Conservation (phyloP, 2,888 invertebrate genomes). For the Carterocephalus palaemon region DNA sequence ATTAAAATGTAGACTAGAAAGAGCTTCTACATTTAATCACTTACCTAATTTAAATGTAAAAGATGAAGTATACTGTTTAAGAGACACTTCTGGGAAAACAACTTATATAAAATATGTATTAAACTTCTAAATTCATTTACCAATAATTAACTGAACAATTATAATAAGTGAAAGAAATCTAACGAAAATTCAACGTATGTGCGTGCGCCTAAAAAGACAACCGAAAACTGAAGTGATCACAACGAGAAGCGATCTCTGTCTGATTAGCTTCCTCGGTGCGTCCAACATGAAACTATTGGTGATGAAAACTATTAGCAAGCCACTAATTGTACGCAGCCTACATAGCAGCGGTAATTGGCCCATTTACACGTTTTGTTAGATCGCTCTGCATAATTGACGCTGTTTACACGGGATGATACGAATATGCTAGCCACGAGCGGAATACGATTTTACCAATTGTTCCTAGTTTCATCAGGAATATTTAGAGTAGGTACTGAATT, state of each 20-base stretch:
- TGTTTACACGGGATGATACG: slow-evolving; percentile 64
- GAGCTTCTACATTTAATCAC: slow-evolving; percentile 6
- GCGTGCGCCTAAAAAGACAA: too few species aligned
- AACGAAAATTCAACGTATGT: too few species aligned
- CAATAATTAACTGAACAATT: too few species aligned
- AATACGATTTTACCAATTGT: slow-evolving; percentile 49
- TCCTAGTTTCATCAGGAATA: slow-evolving; percentile 36
- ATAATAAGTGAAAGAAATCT: too few species aligned
- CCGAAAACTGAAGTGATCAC: slow-evolving; percentile 47
- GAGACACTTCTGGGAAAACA: too few species aligned
- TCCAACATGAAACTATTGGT: slow-evolving; percentile 63
- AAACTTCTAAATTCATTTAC: too few species aligned
- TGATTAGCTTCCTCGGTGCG: slow-evolving; percentile 56
- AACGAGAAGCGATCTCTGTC: slow-evolving; percentile 60
- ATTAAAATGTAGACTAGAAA: slow-evolving; percentile 8
- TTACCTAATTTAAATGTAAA: slow-evolving; percentile 15
- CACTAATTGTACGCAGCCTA: slow-evolving; percentile 77
- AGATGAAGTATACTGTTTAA: too few species aligned
- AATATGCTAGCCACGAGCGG: slow-evolving; percentile 57
- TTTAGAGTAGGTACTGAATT: slow-evolving; percentile 32
- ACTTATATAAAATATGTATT: too few species aligned
- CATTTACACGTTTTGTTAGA: slow-evolving; percentile 78
- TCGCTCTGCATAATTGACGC: slow-evolving; percentile 68
- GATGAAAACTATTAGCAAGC: slow-evolving; percentile 76
- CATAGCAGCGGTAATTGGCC: slow-evolving; percentile 76